Evolutionary conservation across 1,140 invertebrate genomes (phyloP), one percentile per base, ranked within the genome.

Genomic region (Diorhabda carinulata): DNA sequence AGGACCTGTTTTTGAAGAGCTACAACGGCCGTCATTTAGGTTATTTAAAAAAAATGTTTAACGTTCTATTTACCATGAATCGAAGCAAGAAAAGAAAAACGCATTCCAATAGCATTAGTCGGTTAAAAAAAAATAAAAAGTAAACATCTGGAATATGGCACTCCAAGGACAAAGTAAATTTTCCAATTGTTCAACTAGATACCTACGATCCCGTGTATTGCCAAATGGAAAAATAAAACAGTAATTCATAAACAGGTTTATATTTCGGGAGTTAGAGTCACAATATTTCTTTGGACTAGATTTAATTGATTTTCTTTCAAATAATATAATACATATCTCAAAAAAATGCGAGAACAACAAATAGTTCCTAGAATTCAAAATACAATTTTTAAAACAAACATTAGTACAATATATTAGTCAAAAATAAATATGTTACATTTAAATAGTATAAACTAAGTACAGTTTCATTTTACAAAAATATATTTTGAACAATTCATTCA

Each of bases 361-460:
- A 62, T 62, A 43, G 43, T 47, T 62, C 43, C 43, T 43, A 62
- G 44, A 42, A 62, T 43, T 5, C 4, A 64, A 64, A 40, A 47
- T 56, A 64, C 63, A 64, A 64, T 56, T 64, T 52, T 64, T 44
- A 52, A 64, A 56, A 64, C 63, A 56, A 64, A 56, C 43, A 64
- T 64, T 64, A 64, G 63, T n/a, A 64, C 63, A 64, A 64, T 56
- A 56, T 52, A 56, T 56, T 64, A 56, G 52, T 52, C 45, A 44
- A 64, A 64, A 64, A 64, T 64, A 64, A 64, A 64, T 64, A 64
- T 56, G 63, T 64, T 64, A 64, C 63, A 64, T 64, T 64, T 64
- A 52, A 52, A 52, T 52, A 64, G 63, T 64, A 57, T 52, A 64
- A 64, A 64, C 63, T 64, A 64, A 64, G 63, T 64, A 64, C 63